Evolutionary conservation across 1,140 invertebrate species (phyloP), one percentile per base, ranked within the genome.

Genomic region (Pantala flavescens): DNA sequence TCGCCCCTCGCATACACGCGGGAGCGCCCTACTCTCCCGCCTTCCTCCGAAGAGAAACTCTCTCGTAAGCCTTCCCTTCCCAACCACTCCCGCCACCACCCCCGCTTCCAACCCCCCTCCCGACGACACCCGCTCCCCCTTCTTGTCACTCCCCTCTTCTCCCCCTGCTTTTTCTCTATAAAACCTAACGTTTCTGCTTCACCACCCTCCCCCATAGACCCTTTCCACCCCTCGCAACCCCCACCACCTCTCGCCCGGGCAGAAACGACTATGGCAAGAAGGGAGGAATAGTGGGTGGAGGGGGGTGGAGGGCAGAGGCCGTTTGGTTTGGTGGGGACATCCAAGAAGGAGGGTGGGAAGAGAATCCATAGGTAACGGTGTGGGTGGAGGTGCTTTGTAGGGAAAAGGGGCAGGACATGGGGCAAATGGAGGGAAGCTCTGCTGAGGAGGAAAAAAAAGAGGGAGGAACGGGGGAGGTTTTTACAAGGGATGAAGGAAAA

Each of bases 181-280:
- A 36, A 36, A 36, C 28, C 28, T 36, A 2, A 2, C 43, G 72
- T 73, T 24, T 36, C 72, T 70, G 70, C 75, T 21, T 19, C 21
- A 16, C 49, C 3, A 16, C 49, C 16, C 16, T 24, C 55, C 28
- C 28, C 28, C 28, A 36, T 36, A 36, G 24, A n/a, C 73, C 23
- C 11, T 3, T 70, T 24, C 73, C 23, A 9, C 24, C 19, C 43
- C 23, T 49, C 11, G 10, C 11, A 16, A 23, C 24, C 14, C 72
- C 71, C 72, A 43, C 49, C 73, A 71, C 10, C 72, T 63, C 76
- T 74, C 63, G 73, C 24, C 71, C 71, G 63, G 72, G 73, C 71
- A 74, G 76, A 70, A 75, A 75, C 76, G 76, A 76, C 77, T 78
- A 74, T 77, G 78, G 77, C 77, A 76, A 75, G 76, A 74, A 77